phyloP scores from a whole-genome alignment of 2,113 vertebrate genomes.

The Saimiri boliviensis region DNA sequence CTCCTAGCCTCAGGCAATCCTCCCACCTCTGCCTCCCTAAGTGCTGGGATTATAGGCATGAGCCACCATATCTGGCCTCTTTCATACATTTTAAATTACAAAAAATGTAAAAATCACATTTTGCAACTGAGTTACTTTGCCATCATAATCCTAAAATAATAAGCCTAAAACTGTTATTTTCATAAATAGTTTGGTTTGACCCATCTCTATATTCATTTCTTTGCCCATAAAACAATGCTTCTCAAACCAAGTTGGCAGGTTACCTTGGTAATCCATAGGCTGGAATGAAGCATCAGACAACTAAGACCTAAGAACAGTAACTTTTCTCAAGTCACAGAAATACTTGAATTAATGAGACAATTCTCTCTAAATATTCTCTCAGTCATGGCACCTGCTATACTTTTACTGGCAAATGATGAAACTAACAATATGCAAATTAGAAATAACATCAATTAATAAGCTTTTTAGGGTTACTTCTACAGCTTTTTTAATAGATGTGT shows the following conservation, averaged over 20 bases:
- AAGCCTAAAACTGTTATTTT: neutral
- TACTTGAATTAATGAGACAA: neutral
- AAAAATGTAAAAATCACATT: neutral
- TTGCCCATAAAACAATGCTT: neutral
- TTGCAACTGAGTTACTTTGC: neutral
- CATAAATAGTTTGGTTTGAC: neutral
- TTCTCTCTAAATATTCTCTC: neutral
- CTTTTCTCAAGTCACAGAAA: neutral
- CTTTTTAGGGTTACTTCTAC: neutral
- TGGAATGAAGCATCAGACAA: neutral
- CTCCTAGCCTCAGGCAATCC: too few relatives aligned
- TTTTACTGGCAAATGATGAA: neutral
- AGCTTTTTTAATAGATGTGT: neutral
- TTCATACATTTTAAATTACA: neutral
- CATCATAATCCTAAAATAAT: neutral
- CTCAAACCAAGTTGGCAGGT: neutral
- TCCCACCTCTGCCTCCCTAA: too few relatives aligned
- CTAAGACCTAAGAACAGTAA: neutral
- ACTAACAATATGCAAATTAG: neutral
- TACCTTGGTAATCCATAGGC: neutral
- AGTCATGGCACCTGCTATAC: neutral
- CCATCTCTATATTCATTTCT: neutral
- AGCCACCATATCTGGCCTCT: too few relatives aligned
- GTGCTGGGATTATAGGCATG: too few relatives aligned
- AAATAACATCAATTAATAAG: neutral